Evolutionary conservation across 2,888 invertebrate genomes (phyloP).

Genomic region (Heliconius ismenius): DNA sequence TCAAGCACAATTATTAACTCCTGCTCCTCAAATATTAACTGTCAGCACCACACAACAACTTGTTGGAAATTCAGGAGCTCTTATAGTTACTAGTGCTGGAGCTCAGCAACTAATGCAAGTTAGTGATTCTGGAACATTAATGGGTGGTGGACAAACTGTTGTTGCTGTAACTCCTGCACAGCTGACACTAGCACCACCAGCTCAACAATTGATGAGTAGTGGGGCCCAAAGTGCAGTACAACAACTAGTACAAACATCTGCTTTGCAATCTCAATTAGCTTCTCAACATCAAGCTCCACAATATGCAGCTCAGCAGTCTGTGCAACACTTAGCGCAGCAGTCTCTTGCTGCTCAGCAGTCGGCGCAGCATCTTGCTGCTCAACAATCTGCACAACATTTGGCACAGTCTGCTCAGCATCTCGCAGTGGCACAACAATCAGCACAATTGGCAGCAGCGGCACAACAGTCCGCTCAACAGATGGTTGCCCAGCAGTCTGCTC

Average conservation of each 20-base stretch:
- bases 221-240: conserved; percentile 72
- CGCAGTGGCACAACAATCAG: conserved; percentile 62
- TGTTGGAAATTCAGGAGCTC: conserved; percentile 74
- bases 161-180: conserved; percentile 77
- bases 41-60: conserved; percentile 78
- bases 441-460: conserved; percentile 58
- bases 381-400: conserved; percentile 62
- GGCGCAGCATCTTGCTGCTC: conserved; percentile 60
- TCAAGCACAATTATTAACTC: conserved; percentile 72
- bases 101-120: conserved; percentile 79
- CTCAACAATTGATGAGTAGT: conserved; percentile 72
- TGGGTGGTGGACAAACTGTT: conserved; percentile 77
- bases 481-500: conserved; percentile 65
- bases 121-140: conserved; percentile 76
- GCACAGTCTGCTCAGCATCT: conserved; percentile 63
- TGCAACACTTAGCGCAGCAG: conserved; percentile 67
- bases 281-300: conserved; percentile 70
- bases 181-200: conserved; percentile 67
- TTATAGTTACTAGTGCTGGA: conserved; percentile 78
- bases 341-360: conserved; percentile 62
- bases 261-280: conserved; percentile 66
- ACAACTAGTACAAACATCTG: conserved; percentile 72
- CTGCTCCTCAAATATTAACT: conserved; percentile 74
- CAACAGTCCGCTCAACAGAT: conserved; percentile 66
- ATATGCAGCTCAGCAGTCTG: conserved; percentile 68